These are phyloP conservation scores for Andrena marginata DNA, from an alignment of 2,888 invertebrate genomes.

Conservation along the genomic window DNA sequence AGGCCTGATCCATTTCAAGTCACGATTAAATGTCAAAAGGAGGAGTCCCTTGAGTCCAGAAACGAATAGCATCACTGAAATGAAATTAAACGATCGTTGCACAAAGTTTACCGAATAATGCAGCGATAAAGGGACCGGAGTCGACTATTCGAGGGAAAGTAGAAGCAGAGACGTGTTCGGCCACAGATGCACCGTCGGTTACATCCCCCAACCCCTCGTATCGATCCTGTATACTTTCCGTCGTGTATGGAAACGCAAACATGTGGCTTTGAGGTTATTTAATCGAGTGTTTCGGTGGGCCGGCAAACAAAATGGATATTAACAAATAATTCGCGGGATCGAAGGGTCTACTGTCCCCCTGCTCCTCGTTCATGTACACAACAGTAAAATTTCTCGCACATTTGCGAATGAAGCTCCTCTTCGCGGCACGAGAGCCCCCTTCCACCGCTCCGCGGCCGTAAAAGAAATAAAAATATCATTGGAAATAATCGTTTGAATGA, in stretches of 20 bases:
- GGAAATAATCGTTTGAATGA: constrained; percentile 10
- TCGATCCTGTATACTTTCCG: constrained; percentile 52
- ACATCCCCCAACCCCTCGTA: constrained; percentile 19
- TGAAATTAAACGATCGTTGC: neutral
- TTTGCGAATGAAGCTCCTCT: constrained; percentile 11
- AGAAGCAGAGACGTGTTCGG: constrained; percentile 27
- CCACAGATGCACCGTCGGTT: constrained; percentile 39
- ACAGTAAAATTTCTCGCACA: neutral
- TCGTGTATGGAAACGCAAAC: constrained; percentile 47
- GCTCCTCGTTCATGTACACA: no score
- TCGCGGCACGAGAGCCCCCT: neutral
- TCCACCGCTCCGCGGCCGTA: neutral
- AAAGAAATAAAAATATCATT: neutral
- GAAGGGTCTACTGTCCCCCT: neutral
- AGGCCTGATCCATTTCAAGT: no score
- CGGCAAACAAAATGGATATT: constrained; percentile 60
- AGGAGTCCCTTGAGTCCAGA: neutral
- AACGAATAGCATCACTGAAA: neutral
- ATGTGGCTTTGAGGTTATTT: constrained; percentile 63
- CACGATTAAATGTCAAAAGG: no score
- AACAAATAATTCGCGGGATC: constrained; percentile 62
- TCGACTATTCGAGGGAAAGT: neutral
- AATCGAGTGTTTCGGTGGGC: constrained; percentile 54
- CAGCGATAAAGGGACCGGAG: neutral
- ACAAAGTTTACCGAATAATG: neutral